phyloP scores from a whole-genome alignment of 1,140 invertebrate genomes.

The Argopecten irradians region DNA sequence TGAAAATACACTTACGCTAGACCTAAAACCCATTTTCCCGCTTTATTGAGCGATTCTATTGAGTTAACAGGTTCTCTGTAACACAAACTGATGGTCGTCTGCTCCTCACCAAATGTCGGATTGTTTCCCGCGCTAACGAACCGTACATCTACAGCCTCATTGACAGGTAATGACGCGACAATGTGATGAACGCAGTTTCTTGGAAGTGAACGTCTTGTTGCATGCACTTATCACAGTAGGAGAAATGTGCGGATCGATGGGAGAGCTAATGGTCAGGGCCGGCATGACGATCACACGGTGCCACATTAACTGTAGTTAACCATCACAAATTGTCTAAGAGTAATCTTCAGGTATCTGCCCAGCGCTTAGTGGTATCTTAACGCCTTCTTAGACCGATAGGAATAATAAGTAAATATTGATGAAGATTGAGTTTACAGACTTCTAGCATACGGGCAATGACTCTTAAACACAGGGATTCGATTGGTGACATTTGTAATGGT shows the following conservation, averaged over 20 bases:
- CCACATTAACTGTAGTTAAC: background rate
- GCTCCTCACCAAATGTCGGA: conserved; percentile 13
- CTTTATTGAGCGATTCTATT: background rate
- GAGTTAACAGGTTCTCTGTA: background rate
- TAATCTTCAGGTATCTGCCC: background rate
- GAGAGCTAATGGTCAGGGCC: background rate
- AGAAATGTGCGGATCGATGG: background rate
- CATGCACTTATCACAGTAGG: background rate
- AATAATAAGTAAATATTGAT: too few species aligned
- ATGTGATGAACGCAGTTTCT: conserved; percentile 16
- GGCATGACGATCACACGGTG: background rate
- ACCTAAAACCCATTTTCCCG: background rate
- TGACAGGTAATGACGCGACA: background rate
- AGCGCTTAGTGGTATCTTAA: background rate
- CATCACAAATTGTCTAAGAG: background rate
- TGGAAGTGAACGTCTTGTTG: conserved; percentile 15
- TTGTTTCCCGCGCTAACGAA: conserved; percentile 20
- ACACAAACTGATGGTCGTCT: background rate
- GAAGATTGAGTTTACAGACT: too few species aligned
- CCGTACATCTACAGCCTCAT: background rate
- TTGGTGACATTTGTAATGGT: too few species aligned
- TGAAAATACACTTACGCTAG: background rate
- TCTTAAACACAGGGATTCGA: too few species aligned
- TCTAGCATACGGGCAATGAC: too few species aligned
- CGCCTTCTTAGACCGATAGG: background rate